Percentiles rank a stretch among this genome's conserved stretches.
phyloP scores from a whole-genome alignment of 1,140 invertebrate species.

The Acromyrmex echinatior region DNA sequence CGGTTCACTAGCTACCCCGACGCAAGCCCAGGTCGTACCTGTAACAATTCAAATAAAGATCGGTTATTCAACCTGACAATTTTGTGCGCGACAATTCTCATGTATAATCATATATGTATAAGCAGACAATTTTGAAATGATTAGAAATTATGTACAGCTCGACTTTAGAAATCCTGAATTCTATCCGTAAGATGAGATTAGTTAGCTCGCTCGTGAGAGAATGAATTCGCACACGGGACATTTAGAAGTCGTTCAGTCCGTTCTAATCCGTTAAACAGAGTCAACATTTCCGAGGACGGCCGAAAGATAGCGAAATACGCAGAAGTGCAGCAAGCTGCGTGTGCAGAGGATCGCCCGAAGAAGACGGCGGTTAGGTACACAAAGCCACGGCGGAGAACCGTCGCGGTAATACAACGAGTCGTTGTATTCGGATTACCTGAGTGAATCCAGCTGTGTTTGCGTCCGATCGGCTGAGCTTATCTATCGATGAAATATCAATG shows the following conservation, averaged over 20 bases:
- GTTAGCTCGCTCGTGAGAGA: constrained; percentile 5
- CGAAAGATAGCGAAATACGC: constrained; percentile 79
- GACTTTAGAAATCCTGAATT: background rate
- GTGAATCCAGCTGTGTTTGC: constrained; percentile 84
- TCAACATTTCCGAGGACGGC: constrained; percentile 66
- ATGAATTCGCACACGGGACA: constrained; percentile 60
- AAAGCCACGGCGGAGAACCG: constrained; percentile 71
- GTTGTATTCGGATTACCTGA: constrained; percentile 81
- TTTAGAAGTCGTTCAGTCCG: constrained; percentile 72
- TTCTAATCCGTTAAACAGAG: constrained; percentile 82
- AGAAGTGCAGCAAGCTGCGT: constrained; percentile 83
- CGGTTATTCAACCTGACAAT: background rate
- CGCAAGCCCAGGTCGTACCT: constrained; percentile 85
- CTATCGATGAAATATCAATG: constrained; percentile 83
- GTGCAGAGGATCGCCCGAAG: constrained; percentile 76
- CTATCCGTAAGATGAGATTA: constrained; percentile 13
- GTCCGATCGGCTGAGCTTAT: constrained; percentile 81
- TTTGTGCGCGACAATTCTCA: background rate
- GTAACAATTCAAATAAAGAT: constrained; percentile 70
- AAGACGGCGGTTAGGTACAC: constrained; percentile 70
- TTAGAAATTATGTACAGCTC: background rate
- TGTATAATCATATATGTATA: background rate
- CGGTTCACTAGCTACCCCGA: constrained; percentile 83
- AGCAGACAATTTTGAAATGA: no score
- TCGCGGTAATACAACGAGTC: constrained; percentile 74